phyloP scores from a whole-genome alignment of 1,140 invertebrate genomes.

The Pseudomyrmex sp. region DNA sequence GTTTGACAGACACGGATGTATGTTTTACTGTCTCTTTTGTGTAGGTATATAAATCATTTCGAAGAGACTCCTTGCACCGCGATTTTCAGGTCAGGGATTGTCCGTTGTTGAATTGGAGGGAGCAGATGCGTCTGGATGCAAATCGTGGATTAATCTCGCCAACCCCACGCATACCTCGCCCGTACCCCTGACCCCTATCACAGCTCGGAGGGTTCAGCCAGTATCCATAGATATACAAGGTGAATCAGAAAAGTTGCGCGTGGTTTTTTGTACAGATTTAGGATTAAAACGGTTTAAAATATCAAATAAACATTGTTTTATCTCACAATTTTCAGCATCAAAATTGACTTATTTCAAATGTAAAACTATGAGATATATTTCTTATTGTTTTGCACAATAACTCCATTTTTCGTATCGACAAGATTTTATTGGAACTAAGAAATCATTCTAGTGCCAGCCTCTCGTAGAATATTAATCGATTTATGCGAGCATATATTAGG shows the following conservation, averaged over 20 bases:
- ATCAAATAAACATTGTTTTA: neutral
- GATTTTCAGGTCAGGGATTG: conserved; percentile 77
- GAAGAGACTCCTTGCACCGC: conserved; percentile 58
- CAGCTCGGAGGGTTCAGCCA: conserved; percentile 42
- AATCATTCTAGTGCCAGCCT: neutral
- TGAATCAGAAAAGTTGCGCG: conserved; percentile 33
- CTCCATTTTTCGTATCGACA: neutral
- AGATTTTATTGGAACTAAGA: neutral
- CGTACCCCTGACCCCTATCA: conserved; percentile 69
- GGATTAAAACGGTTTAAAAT: neutral
- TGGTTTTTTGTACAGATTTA: neutral
- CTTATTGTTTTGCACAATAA: neutral
- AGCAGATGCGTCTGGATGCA: conserved; percentile 82
- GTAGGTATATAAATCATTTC: conserved; percentile 58
- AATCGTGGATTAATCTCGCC: conserved; percentile 83
- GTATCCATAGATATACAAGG: conserved; percentile 33
- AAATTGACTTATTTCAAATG: neutral
- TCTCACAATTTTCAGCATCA: conserved; percentile 12
- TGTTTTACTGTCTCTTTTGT: conserved; percentile 3
- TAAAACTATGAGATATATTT: neutral
- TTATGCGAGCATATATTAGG: conserved; percentile 74
- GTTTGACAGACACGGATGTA: neutral
- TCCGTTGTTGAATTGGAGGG: conserved; percentile 64
- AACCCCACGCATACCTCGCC: conserved; percentile 66
- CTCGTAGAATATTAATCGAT: conserved; percentile 65